Evolutionary conservation across 2,113 vertebrate genomes (phyloP).

Genomic region (Solea solea): DNA sequence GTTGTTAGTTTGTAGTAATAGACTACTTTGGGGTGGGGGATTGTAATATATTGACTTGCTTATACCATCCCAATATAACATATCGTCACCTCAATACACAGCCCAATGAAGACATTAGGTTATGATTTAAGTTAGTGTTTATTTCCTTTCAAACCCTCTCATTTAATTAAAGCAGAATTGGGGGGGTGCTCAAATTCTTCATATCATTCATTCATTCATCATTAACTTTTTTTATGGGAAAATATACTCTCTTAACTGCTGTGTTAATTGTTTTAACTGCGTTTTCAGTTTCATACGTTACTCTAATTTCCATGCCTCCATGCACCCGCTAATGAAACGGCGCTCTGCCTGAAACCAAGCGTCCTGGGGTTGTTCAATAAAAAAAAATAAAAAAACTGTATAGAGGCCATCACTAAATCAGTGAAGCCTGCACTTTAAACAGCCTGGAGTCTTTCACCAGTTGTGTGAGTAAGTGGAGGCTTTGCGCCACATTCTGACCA

Average conservation of each 20-base stretch:
- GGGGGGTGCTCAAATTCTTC: neutral
- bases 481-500: neutral
- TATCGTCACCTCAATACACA: too few species aligned
- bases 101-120: too few species aligned
- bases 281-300: neutral
- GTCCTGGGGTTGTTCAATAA: slow-evolving; percentile 14
- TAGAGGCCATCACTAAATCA: slow-evolving; percentile 6
- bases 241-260: too few species aligned
- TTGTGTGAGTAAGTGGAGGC: slow-evolving; percentile 6
- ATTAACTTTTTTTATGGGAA: neutral
- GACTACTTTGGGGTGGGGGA: too few species aligned
- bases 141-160: neutral
- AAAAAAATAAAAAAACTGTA: neutral
- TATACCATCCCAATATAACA: too few species aligned
- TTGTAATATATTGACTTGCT: too few species aligned
- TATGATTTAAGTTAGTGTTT: neutral
- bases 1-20: too few species aligned
- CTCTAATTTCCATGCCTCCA: slow-evolving; percentile 29
- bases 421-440: neutral
- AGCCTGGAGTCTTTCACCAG: too few species aligned
- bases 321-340: slow-evolving; percentile 18
- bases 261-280: neutral
- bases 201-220: neutral
- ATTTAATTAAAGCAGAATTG: neutral
- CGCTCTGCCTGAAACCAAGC: slow-evolving; percentile 12